phyloP scores from a whole-genome alignment of 2,888 invertebrate genomes.

The Athalia circularis region DNA sequence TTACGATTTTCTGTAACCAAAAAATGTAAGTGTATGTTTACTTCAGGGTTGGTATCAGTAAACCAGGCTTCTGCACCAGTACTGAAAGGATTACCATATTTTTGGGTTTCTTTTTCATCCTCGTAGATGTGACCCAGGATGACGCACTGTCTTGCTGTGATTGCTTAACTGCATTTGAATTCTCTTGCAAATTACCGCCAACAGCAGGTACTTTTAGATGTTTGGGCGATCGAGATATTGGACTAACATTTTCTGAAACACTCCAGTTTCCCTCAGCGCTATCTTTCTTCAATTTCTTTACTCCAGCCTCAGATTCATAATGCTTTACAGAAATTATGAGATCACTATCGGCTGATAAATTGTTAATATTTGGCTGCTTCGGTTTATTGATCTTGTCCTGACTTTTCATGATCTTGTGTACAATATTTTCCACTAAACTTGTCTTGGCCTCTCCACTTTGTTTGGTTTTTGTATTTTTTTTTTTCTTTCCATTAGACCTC shows the following conservation, averaged over 20 bases:
- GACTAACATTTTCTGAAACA: conserved; percentile 48
- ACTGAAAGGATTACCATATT: conserved; percentile 50
- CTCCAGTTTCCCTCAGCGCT: conserved; percentile 45
- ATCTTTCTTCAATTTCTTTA: conserved; percentile 38
- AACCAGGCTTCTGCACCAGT: no score
- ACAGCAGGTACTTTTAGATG: background rate
- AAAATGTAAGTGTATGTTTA: no score
- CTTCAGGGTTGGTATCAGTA: no score
- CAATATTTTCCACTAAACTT: background rate
- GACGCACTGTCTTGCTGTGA: conserved; percentile 39
- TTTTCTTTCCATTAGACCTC: conserved; percentile 53
- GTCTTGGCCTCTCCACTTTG: conserved; percentile 51
- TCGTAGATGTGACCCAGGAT: conserved; percentile 57
- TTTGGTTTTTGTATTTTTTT: conserved; percentile 57
- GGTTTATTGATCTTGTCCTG: background rate
- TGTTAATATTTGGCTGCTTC: background rate
- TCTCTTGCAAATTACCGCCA: conserved; percentile 7
- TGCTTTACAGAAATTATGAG: conserved; percentile 1
- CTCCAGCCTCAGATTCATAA: background rate
- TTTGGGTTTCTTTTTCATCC: conserved; percentile 58
- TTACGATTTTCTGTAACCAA: conserved; percentile 43
- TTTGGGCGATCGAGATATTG: conserved; percentile 40
- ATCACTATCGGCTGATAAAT: background rate
- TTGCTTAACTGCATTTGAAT: conserved; percentile 1
- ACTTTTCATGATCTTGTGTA: background rate